phyloP scores from a whole-genome alignment of 2,888 invertebrate genomes.

The Drepanosiphum platanoidis region DNA sequence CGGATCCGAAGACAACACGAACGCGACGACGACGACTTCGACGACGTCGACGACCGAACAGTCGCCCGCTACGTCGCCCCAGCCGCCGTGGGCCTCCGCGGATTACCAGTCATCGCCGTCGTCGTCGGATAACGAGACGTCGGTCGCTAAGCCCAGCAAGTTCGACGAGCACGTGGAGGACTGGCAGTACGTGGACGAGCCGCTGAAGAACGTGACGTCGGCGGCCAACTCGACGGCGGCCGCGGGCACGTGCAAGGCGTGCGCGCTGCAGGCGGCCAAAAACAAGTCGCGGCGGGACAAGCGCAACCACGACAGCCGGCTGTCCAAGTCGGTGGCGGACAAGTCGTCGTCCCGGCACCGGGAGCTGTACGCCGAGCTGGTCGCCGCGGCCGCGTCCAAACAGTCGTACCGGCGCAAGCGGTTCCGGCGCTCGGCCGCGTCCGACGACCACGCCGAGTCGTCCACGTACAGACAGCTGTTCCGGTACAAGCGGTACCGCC shows the following conservation, averaged over 20 bases:
- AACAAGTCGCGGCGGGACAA: conserved; percentile 44
- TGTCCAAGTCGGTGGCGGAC: neutral
- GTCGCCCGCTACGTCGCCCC: neutral
- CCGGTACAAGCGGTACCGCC: conserved; percentile 35
- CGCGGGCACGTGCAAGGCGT: conserved; percentile 28
- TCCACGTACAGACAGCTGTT: conserved; percentile 30
- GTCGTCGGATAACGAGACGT: neutral
- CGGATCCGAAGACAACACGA: neutral
- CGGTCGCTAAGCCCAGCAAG: conserved; percentile 65
- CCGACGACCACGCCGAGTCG: neutral
- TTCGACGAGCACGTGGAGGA: conserved; percentile 66
- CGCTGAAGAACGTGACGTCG: conserved; percentile 57
- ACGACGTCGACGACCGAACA: neutral
- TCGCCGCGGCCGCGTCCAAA: conserved; percentile 37
- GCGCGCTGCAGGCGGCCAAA: conserved; percentile 27
- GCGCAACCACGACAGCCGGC: conserved; percentile 41
- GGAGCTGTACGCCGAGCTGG: conserved; percentile 23
- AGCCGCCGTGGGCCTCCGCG: neutral
- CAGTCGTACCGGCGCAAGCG: conserved; percentile 43
- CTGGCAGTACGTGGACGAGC: conserved; percentile 65
- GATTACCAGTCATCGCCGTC: neutral
- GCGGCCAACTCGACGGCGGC: neutral
- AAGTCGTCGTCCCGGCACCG: conserved; percentile 40
- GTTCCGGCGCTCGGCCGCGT: conserved; percentile 20
- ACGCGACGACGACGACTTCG: neutral